Evolutionary conservation across 1,140 invertebrate genomes (phyloP).

Genomic region (Paraescarpia echinospica): DNA sequence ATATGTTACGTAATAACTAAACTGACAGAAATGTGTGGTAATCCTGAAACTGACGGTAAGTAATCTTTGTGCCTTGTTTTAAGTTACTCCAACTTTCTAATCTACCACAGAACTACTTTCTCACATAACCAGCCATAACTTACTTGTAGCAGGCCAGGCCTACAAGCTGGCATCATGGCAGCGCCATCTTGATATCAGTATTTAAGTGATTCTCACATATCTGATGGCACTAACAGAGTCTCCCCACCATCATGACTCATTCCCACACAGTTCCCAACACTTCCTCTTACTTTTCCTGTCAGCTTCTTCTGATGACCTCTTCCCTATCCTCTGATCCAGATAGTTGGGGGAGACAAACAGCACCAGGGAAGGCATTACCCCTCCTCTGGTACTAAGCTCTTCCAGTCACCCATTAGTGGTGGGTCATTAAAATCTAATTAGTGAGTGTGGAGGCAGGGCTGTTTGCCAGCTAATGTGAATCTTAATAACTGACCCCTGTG

Average conservation of each 20-base stretch:
- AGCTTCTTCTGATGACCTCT: neutral
- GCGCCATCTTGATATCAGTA: neutral
- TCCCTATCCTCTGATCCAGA: neutral
- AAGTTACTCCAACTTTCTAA: neutral
- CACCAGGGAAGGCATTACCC: neutral
- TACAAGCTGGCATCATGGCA: neutral
- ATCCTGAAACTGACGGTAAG: neutral
- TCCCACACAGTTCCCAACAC: neutral
- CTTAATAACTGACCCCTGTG: slow-evolving; percentile 4
- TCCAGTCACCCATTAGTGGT: neutral
- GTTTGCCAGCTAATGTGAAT: neutral
- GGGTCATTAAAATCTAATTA: neutral
- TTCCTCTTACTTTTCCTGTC: neutral
- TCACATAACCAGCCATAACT: neutral
- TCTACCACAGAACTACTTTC: neutral
- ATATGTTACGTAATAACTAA: neutral
- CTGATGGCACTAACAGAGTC: neutral
- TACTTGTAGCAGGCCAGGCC: neutral
- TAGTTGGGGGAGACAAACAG: neutral
- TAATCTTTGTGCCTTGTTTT: neutral
- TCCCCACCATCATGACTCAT: neutral
- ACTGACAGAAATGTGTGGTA: neutral
- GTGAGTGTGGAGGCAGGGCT: neutral
- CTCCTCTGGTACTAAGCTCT: neutral
- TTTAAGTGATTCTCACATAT: neutral